phyloP scores from a whole-genome alignment of 2,113 vertebrate species.

The Coryphaenoides rupestris region DNA sequence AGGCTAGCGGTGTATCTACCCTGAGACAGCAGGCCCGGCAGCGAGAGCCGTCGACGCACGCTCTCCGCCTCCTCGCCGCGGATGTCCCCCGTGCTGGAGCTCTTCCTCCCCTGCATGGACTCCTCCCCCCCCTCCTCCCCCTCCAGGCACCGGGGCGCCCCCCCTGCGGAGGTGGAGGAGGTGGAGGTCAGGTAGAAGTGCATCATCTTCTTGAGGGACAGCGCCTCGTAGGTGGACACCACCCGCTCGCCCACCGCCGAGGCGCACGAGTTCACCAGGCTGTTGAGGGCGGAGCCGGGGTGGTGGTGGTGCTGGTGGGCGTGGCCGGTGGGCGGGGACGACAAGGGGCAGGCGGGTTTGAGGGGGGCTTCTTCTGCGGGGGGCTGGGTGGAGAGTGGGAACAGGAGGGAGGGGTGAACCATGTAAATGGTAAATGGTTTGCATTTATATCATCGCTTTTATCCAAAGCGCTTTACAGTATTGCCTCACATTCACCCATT shows the following conservation, averaged over 20 bases:
- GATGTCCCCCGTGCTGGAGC: slow-evolving; percentile 94
- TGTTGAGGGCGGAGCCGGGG: slow-evolving; percentile 83
- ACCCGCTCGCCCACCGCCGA: slow-evolving; percentile 91
- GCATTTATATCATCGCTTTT: no score
- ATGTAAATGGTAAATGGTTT: no score
- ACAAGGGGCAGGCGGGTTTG: slow-evolving; percentile 42
- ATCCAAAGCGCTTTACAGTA: no score
- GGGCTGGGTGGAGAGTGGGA: slow-evolving; percentile 4
- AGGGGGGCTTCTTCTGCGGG: slow-evolving; percentile 64
- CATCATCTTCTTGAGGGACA: slow-evolving; percentile 95
- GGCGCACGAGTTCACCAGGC: slow-evolving; percentile 89
- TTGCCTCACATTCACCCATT: no score
- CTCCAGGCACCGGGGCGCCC: slow-evolving; percentile 3
- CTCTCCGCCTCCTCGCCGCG: slow-evolving; percentile 89
- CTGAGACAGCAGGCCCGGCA: slow-evolving; percentile 95
- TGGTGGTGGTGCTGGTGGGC: no score
- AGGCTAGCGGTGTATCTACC: slow-evolving; percentile 80
- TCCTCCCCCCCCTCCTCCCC: no score
- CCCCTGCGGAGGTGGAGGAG: slow-evolving; percentile 24
- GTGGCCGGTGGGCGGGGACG: slow-evolving; percentile 57
- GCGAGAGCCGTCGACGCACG: slow-evolving; percentile 86
- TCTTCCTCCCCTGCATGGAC: slow-evolving; percentile 92
- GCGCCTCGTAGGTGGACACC: slow-evolving; percentile 90
- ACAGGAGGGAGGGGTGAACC: no score
- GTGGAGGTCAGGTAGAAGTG: slow-evolving; percentile 79